These are phyloP conservation scores for Araneus ventricosus DNA, from an alignment of 1,140 invertebrate species.

Conservation along the genomic window DNA sequence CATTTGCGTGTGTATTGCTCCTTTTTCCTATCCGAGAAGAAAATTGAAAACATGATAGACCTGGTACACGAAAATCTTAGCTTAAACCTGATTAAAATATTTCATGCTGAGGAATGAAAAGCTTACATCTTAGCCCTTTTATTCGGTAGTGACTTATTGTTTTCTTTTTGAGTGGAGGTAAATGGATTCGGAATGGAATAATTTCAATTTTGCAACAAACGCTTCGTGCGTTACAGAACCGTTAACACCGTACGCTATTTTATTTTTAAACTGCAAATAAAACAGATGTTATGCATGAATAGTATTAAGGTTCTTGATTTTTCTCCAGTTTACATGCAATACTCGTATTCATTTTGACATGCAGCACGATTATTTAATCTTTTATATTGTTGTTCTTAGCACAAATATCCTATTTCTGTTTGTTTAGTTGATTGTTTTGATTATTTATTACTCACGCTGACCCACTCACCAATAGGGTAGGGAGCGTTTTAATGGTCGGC, in stretches of 20 bases:
- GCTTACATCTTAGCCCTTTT: not conserved
- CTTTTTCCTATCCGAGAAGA: constrained; percentile 37
- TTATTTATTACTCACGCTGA: no score
- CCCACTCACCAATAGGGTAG: no score
- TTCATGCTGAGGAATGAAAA: not conserved
- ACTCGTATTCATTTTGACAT: no score
- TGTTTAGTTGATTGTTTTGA: no score
- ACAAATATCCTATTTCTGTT: no score
- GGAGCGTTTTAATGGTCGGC: no score
- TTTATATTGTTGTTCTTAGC: no score
- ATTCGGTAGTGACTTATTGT: not conserved
- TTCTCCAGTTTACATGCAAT: no score
- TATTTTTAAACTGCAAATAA: not conserved
- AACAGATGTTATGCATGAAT: not conserved
- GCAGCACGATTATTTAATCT: no score
- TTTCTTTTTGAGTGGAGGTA: not conserved
- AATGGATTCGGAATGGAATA: not conserved
- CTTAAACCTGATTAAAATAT: constrained; percentile 47
- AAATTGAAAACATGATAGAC: constrained; percentile 64
- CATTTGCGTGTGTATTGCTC: not conserved
- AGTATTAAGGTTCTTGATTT: no score
- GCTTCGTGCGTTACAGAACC: not conserved
- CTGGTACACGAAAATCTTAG: not conserved
- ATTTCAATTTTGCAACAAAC: not conserved
- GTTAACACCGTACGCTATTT: not conserved